Percentiles rank a stretch among this genome's conserved stretches.
Conservation (phyloP, 2,888 invertebrate genomes). For the Cyclophora albipunctata region DNA sequence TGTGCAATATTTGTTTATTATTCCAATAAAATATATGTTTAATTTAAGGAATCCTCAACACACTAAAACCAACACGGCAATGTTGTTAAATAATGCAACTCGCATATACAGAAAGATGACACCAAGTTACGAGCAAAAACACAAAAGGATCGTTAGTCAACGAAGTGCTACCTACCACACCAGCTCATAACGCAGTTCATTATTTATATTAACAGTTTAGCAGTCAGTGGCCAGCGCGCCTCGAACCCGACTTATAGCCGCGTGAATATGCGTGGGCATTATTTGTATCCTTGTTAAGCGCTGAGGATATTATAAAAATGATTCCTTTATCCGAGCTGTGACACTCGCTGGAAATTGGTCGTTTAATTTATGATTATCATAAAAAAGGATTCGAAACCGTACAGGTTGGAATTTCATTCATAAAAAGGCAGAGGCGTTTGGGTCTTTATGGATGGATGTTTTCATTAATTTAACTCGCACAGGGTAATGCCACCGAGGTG, state of each 20-base stretch:
- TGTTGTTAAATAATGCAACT: not conserved
- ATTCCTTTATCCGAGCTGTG: slow-evolving; percentile 73
- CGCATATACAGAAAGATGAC: slow-evolving; percentile 15
- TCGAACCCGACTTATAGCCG: slow-evolving; percentile 66
- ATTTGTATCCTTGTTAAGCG: slow-evolving; percentile 74
- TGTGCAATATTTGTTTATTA: too few relatives aligned
- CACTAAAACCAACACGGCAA: not conserved
- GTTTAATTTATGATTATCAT: slow-evolving; percentile 70
- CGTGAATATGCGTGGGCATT: slow-evolving; percentile 75
- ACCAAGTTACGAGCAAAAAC: slow-evolving; percentile 44
- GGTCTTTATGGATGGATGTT: slow-evolving; percentile 74
- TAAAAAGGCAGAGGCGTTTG: slow-evolving; percentile 74
- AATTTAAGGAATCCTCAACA: not conserved
- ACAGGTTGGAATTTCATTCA: slow-evolving; percentile 76
- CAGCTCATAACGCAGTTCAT: slow-evolving; percentile 70
- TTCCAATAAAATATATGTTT: too few relatives aligned
- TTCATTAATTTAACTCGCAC: slow-evolving; percentile 72
- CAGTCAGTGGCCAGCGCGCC: slow-evolving; percentile 61
- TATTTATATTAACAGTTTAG: slow-evolving; percentile 76
- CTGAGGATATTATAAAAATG: slow-evolving; percentile 75
- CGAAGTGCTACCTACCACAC: slow-evolving; percentile 59
- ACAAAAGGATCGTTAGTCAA: slow-evolving; percentile 70
- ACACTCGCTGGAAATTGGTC: slow-evolving; percentile 74
- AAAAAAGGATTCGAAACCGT: slow-evolving; percentile 71
- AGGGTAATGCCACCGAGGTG: slow-evolving; percentile 58